Conservation (phyloP, 2,113 vertebrate genomes). For the Phalacrocorax carbo region DNA sequence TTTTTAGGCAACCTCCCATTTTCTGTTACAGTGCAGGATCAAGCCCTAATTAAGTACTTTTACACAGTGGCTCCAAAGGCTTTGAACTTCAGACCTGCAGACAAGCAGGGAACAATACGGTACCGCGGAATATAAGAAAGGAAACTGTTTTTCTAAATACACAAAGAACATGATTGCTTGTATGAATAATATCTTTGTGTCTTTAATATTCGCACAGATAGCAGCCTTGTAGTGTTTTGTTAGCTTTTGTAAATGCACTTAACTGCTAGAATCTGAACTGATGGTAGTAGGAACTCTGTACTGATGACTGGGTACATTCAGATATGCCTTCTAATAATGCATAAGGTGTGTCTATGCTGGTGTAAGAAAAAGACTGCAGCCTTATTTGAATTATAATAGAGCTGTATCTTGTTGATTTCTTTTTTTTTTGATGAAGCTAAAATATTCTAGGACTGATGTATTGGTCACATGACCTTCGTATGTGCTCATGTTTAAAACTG, state of each 20-base stretch:
- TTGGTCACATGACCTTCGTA: not conserved
- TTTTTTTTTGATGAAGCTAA: not conserved
- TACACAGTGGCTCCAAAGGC: not conserved
- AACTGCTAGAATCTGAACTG: not conserved
- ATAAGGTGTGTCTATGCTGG: not conserved
- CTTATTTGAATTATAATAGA: not conserved
- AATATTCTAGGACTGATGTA: constrained; percentile 1
- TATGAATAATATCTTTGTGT: not conserved
- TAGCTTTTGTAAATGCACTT: not conserved
- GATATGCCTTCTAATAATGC: not conserved
- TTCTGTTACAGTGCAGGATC: not conserved
- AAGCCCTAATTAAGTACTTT: not conserved
- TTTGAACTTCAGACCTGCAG: not conserved
- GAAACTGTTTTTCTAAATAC: not conserved
- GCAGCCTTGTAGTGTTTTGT: not conserved
- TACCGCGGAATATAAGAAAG: not conserved
- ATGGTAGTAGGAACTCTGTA: not conserved
- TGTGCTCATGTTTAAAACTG: not conserved
- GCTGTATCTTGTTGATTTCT: not conserved
- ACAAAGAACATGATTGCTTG: not conserved
- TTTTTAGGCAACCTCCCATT: not conserved
- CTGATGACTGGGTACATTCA: not conserved
- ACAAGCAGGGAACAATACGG: not conserved
- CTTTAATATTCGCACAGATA: not conserved
- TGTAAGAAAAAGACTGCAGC: not conserved